Evolutionary conservation across 2,797 vertebrate species (phyloP), one percentile per base, ranked within the genome.

Genomic region (Eurystomus glaucurus): DNA sequence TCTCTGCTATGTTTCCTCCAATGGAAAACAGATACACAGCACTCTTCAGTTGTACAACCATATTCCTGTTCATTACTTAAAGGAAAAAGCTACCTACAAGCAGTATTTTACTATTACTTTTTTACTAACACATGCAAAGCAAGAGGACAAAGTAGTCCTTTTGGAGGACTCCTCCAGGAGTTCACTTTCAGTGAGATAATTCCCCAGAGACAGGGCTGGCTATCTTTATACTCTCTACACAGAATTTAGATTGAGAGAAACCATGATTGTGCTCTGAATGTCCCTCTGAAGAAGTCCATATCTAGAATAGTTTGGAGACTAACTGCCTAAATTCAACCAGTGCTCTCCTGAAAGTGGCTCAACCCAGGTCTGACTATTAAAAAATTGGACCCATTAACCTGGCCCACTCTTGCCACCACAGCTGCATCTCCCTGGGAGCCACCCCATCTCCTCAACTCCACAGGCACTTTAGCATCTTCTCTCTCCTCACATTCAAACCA

Each of bases 241-340:
- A 71, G 26, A 82, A 62, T 66, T 78, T 51, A 39, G 35, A 78
- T 19, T 66, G 52, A 64, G 52, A 88, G 61, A 84, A 88, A 48
- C 19, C 19, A n/a, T 8, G 4, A 86, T 6, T 48, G n/a, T 71
- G 3, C 22, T 60, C 43, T 86, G 52, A 90, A 48, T 52, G 33
- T 23, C 25, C 17, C 61, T 75, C 35, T 74, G 76, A 17, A 88
- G 35, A 84, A 88, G 31, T n/a, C 18, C 14, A 9, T 20, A 50
- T 85, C 50, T 33, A 69, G 43, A 15, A 29, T 61, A 41, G 9
- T 66, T 89, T 45, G 48, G 9, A 86, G 22, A 69, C 11, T 52
- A 84, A 48, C 29, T 64, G 21, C 43, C 26, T 57, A 39, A 81
- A 89, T 76, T 65, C 51, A 89, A 20, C 9, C 33, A 51, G 10